A percentile compares a stretch with the other conserved stretches of the same genome.
Conservation (phyloP, 2,888 invertebrate genomes). For the Cantharis lateralis region DNA sequence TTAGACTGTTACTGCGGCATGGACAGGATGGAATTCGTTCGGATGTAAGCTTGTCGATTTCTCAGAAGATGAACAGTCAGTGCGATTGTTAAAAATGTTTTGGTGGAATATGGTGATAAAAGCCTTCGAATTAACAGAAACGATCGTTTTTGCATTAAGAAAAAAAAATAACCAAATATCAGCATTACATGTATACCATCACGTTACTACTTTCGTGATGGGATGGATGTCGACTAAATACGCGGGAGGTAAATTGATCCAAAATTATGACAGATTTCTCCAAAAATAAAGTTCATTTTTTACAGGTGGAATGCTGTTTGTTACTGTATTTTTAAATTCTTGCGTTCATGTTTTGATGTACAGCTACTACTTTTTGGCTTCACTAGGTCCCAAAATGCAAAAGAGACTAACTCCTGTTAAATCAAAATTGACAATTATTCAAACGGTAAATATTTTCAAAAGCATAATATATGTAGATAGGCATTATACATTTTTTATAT, state of each 20-base stretch:
- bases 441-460: conserved; percentile 56
- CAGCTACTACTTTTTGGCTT: conserved; percentile 70
- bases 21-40: conserved; percentile 64
- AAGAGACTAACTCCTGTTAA: conserved; percentile 64
- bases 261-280: not conserved
- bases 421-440: conserved; percentile 61
- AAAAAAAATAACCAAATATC: conserved; percentile 71
- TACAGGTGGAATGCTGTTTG: conserved; percentile 69
- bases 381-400: conserved; percentile 64
- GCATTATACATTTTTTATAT: no score
- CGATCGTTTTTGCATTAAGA: conserved; percentile 68
- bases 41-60: conserved; percentile 75
- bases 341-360: conserved; percentile 77
- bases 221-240: conserved; percentile 55
- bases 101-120: conserved; percentile 71
- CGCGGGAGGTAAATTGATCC: conserved; percentile 7
- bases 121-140: conserved; percentile 68
- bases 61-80: conserved; percentile 63
- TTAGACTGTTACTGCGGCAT: conserved; percentile 67
- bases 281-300: conserved; percentile 7
- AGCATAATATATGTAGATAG: not conserved
- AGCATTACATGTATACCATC: conserved; percentile 72
- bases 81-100: conserved; percentile 58
- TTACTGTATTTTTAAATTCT: conserved; percentile 69
- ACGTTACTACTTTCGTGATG: conserved; percentile 62